A percentile compares a stretch with the other conserved stretches of the same genome.
These are phyloP conservation scores for Cancer borealis DNA, from an alignment of 2,888 invertebrate species.

Conservation along the genomic window DNA sequence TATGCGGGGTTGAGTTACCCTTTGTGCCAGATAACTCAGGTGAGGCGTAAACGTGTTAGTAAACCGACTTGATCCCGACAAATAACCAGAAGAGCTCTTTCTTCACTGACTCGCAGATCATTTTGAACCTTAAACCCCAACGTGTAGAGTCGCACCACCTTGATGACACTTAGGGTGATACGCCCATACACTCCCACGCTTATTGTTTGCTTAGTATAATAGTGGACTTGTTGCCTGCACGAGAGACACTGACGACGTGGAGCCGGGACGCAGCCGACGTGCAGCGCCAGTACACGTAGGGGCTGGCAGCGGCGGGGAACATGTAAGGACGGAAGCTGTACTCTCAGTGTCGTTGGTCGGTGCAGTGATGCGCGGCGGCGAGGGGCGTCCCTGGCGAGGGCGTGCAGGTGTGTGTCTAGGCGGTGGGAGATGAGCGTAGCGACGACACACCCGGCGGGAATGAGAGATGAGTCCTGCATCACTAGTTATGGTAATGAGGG, in stretches of 20 bases:
- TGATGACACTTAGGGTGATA: constrained; percentile 17
- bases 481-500: constrained; percentile 56
- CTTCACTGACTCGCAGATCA: not conserved
- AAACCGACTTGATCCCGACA: constrained; percentile 69
- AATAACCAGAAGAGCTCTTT: constrained; percentile 56
- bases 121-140: constrained; percentile 51
- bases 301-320: not conserved
- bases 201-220: constrained; percentile 72
- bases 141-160: not conserved
- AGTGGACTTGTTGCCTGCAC: constrained; percentile 67
- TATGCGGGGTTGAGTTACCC: constrained; percentile 70
- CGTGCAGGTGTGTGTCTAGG: not conserved
- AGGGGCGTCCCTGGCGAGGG: not conserved
- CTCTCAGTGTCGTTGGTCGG: not conserved
- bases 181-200: constrained; percentile 57
- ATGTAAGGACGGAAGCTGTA: not conserved
- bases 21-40: constrained; percentile 68
- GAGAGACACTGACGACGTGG: not conserved
- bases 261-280: not conserved
- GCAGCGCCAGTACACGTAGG: not conserved
- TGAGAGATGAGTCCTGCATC: constrained; percentile 58
- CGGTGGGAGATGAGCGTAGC: not conserved
- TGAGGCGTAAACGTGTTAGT: constrained; percentile 72
- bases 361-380: not conserved
- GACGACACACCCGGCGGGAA: constrained; percentile 14